phyloP scores from a whole-genome alignment of 2,113 vertebrate species.

The Mionectes macconnelli region DNA sequence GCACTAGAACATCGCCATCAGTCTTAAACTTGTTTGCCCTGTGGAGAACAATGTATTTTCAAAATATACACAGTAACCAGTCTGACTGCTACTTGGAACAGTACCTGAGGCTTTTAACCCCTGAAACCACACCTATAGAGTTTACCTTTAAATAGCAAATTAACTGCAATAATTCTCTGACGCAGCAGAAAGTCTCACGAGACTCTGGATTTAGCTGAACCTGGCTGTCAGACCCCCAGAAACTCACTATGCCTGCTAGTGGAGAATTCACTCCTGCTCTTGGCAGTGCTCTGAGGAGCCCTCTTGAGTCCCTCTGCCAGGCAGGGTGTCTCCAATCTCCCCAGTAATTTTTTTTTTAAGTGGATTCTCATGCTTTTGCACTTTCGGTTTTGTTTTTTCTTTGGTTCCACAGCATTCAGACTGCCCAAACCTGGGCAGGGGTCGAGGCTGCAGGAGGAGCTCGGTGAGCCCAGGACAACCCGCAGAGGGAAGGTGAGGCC shows the following conservation, averaged over 20 bases:
- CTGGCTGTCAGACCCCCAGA: too few relatives aligned
- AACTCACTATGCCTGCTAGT: fast-evolving
- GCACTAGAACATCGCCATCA: not conserved
- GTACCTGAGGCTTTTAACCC: not conserved
- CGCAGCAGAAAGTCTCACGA: not conserved
- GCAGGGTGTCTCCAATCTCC: fast-evolving
- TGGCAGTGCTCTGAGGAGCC: not conserved
- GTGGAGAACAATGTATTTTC: not conserved
- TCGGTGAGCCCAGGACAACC: fast-evolving
- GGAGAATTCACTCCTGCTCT: fast-evolving
- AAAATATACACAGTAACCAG: not conserved
- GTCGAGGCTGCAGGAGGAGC: not conserved
- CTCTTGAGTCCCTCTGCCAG: too few relatives aligned
- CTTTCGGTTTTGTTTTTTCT: fast-evolving
- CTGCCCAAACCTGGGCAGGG: fast-evolving
- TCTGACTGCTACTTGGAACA: not conserved
- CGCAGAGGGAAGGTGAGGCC: fast-evolving
- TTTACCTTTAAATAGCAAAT: not conserved
- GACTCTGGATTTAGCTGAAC: too few relatives aligned
- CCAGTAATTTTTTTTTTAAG: not conserved
- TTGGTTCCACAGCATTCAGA: not conserved
- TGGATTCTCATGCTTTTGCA: not conserved
- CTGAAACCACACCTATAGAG: fast-evolving
- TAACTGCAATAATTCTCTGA: not conserved
- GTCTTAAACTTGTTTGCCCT: not conserved